phyloP scores from a whole-genome alignment of 2,888 invertebrate genomes.

The Mythimna albipuncta region DNA sequence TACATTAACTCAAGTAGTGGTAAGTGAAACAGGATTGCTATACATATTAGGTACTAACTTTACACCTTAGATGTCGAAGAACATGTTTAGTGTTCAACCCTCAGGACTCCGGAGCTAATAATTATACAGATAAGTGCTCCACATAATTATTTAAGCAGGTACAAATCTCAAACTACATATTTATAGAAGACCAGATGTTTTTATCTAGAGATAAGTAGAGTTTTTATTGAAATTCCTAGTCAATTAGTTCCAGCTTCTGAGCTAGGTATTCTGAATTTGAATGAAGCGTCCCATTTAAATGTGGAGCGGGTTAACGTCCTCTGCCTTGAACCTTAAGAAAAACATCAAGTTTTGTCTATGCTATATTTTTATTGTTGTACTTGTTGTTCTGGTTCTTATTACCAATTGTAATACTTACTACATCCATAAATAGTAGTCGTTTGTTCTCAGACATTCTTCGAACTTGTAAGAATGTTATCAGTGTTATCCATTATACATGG shows the following conservation, averaged over 20 bases:
- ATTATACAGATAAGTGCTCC: conserved; percentile 7
- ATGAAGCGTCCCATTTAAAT: conserved; percentile 31
- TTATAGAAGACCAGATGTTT: background rate
- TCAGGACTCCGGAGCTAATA: conserved; percentile 27
- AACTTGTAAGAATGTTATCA: conserved; percentile 22
- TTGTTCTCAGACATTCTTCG: conserved; percentile 22
- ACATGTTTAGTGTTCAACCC: conserved; percentile 72
- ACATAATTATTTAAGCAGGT: background rate
- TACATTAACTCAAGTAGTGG: conserved; percentile 74
- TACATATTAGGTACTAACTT: conserved; percentile 62
- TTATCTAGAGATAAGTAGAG: background rate
- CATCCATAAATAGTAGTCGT: conserved; percentile 6
- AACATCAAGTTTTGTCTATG: conserved; percentile 34
- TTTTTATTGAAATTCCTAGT: conserved; percentile 18
- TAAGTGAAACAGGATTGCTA: conserved; percentile 79
- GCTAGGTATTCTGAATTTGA: conserved; percentile 42
- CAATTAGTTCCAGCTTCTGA: conserved; percentile 38
- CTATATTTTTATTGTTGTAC: conserved; percentile 10
- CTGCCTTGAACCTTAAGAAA: conserved; percentile 31
- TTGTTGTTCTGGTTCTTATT: conserved; percentile 23
- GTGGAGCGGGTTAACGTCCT: conserved; percentile 37
- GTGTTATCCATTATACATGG: background rate
- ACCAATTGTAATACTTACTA: conserved; percentile 20
- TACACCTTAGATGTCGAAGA: conserved; percentile 67
- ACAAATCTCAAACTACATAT: background rate